Evolutionary conservation across 2,888 invertebrate genomes (phyloP).

Genomic region (Tanytarsus gracilentus): DNA sequence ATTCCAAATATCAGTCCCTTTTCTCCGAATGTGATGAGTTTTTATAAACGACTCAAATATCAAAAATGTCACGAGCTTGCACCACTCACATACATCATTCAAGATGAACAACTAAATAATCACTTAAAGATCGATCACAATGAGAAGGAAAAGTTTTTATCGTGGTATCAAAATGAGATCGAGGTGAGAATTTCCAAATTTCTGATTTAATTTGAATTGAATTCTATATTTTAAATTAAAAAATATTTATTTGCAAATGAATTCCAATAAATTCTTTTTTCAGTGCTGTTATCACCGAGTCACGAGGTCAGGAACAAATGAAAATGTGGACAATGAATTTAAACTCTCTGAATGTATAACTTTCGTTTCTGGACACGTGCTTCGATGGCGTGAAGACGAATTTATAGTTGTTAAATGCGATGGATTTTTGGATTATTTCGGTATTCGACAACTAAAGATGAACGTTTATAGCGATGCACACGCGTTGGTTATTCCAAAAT

Average conservation of each 20-base stretch:
- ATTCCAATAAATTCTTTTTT: constrained; percentile 30
- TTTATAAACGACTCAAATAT: constrained; percentile 47
- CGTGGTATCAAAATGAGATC: constrained; percentile 32
- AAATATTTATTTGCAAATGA: neutral
- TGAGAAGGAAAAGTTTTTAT: neutral
- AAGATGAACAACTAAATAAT: too few species aligned
- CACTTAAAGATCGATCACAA: constrained; percentile 35
- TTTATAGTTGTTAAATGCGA: constrained; percentile 48
- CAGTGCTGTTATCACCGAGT: constrained; percentile 39
- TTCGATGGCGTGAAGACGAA: constrained; percentile 38
- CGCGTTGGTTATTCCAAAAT: constrained; percentile 46
- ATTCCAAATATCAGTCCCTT: constrained; percentile 56
- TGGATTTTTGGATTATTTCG: neutral
- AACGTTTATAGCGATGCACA: constrained; percentile 45
- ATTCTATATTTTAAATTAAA: neutral
- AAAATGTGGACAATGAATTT: constrained; percentile 35
- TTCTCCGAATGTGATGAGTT: constrained; percentile 47
- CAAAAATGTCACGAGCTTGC: constrained; percentile 44
- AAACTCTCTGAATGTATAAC: neutral
- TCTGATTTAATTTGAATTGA: neutral
- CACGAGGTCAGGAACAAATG: constrained; percentile 34
- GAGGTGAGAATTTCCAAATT: neutral
- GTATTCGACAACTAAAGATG: constrained; percentile 28
- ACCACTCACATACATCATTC: constrained; percentile 37
- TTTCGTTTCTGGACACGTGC: neutral